Conservation (phyloP, 2,113 vertebrate genomes). For the Phalacrocorax carbo region DNA sequence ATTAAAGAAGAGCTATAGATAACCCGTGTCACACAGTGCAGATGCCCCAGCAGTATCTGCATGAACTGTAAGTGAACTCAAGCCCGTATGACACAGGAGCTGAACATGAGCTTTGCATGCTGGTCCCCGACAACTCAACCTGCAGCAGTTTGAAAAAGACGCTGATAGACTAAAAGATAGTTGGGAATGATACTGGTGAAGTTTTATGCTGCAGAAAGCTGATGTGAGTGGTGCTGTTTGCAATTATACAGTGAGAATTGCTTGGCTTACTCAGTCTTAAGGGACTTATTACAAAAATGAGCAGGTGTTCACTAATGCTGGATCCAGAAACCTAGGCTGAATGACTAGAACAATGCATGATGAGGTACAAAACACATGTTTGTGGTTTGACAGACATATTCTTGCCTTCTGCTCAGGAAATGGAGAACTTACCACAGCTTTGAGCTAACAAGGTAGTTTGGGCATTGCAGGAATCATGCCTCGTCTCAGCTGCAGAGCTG, state of each 20-base stretch:
- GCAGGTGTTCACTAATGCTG: not conserved
- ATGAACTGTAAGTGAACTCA: not conserved
- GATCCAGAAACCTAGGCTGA: not conserved
- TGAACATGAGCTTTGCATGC: not conserved
- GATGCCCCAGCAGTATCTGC: not conserved
- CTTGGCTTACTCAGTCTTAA: not conserved
- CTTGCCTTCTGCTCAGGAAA: not conserved
- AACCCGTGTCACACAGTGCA: not conserved
- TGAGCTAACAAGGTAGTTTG: not conserved
- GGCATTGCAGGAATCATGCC: not conserved
- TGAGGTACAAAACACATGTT: accelerated
- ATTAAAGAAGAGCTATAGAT: not conserved
- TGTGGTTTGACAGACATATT: not conserved
- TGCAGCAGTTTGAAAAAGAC: not conserved
- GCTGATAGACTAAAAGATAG: not conserved
- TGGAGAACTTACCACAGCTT: not conserved
- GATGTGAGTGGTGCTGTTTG: not conserved
- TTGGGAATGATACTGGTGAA: not conserved
- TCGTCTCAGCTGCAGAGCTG: not conserved
- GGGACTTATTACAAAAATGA: not conserved
- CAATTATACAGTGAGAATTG: accelerated
- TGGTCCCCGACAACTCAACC: not conserved
- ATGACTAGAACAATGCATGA: accelerated
- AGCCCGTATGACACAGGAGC: accelerated
- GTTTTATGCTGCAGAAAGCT: not conserved